Base-by-base conservation (phyloP, 2,797 vertebrate genomes). In the Gephyroberyx darwinii region DNA sequence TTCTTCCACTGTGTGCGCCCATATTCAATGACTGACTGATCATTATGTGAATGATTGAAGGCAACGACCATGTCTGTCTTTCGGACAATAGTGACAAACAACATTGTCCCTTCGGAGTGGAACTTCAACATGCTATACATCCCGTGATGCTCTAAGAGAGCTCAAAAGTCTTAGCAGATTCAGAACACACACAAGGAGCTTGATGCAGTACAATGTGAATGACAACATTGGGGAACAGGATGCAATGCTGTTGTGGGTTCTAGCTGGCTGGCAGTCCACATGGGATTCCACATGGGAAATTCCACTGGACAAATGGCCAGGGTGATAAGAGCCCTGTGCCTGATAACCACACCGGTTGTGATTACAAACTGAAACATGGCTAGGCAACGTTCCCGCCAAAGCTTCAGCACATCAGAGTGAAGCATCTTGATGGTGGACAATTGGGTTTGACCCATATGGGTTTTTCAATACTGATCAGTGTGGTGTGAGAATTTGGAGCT, bases 281-380 rank as follows among this genome's bases (percentile, higher is more conserved):
- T 43, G 39, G n/a, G n/a, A 74, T 76, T 56, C 63, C 69, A 62
- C n/a, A 69, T 22, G 59, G 87, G 82, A 86, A 86, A 86, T 84
- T 80, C 80, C 78, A 30, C 45, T 35, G 54, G 51, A 69, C 66
- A 57, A 71, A 71, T 61, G 60, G 56, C 61, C 19, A 45, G 48
- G 43, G 26, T 55, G 78, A 82, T 81, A 84, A 83, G 51, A 59
- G 54, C 47, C 39, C 37, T 8, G 1, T 16, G 59, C 31, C 39
- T 51, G 61, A 81, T 63, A 74, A 69, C 66, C 69, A 16, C 7
- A 45, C 26, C 14, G 5, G 41, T 50, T 19, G 65, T 54, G 48
- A 56, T 47, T 68, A 62, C 41, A 54, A 50, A 52, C 50, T 67
- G 31, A 59, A 61, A 26, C 26, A 58, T 55, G 65, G 5, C 14